phyloP scores from a whole-genome alignment of 2,113 vertebrate genomes.

The Scalopus aquaticus region DNA sequence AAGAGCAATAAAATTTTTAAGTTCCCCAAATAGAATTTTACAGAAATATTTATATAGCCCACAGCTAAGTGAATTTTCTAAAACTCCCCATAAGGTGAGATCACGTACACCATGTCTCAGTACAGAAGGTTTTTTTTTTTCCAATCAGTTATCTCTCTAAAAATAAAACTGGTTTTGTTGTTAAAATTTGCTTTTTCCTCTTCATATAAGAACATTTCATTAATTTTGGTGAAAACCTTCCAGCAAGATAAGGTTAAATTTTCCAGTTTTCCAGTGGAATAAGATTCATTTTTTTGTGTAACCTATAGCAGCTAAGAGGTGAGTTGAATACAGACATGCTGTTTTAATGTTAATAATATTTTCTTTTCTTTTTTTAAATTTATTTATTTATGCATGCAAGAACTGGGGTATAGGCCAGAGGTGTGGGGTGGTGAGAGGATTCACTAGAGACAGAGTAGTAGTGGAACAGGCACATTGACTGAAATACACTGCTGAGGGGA shows the following conservation, averaged over 20 bases:
- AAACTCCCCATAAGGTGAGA: slow-evolving; percentile 79
- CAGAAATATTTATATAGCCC: slow-evolving; percentile 75
- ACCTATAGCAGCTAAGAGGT: slow-evolving; percentile 49
- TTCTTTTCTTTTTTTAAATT: no score
- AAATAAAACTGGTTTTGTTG: slow-evolving; percentile 78
- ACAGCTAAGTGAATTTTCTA: slow-evolving; percentile 73
- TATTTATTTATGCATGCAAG: no score
- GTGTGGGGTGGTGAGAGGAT: no score
- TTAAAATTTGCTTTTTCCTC: slow-evolving; percentile 73
- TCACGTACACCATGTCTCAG: slow-evolving; percentile 68
- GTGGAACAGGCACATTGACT: no score
- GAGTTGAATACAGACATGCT: slow-evolving; percentile 26
- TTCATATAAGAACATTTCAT: slow-evolving; percentile 66
- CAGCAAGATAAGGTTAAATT: slow-evolving; percentile 53
- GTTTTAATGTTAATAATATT: background rate
- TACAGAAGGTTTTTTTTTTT: slow-evolving; percentile 68
- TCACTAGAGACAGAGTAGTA: no score
- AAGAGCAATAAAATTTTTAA: slow-evolving; percentile 50
- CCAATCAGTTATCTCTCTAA: slow-evolving; percentile 72
- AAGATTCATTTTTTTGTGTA: background rate
- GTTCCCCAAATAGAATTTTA: slow-evolving; percentile 67
- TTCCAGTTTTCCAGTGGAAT: slow-evolving; percentile 42
- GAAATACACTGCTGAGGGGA: no score
- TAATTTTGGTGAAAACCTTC: slow-evolving; percentile 67
- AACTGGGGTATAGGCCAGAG: no score